Evolutionary conservation across 2,888 invertebrate species (phyloP), one percentile per base, ranked within the genome.

Genomic region (Colostygia pectinataria): DNA sequence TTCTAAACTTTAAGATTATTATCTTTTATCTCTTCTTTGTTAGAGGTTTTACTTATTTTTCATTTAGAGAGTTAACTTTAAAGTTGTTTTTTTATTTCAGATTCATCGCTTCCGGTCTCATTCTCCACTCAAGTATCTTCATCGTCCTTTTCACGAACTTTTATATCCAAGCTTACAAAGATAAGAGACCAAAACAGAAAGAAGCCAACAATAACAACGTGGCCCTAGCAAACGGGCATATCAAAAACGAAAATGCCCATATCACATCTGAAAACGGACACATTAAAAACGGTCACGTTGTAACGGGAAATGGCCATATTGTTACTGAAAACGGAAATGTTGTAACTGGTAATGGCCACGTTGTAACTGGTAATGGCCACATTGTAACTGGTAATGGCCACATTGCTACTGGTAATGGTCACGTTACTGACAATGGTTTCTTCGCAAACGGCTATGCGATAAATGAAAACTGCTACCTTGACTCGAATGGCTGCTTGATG

Each of bases 121-220:
- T 95, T 41, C 89, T 96, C 6, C 96, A 96, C 77, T 95, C 96
- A 4, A 90, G 93, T 24, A 96, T 98, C 70, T 98, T 98, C 92
- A 97, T 98, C 83, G 92, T 92, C 9, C 93, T 98, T 48, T 98
- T 98, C 91, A 94, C 94, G 69, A 95, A 98, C 85, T 98, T 98
- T 92, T 98, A 98, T 88, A 92, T 94, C 61, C 94, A 94, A 76
- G 94, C 96, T 14, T 98, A 98, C 89, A 92, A 91, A 63, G 74
- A 76, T 34, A 68, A 54, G 12, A 63, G 51, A 25, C 63, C 68
- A 6, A 71, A 66, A 31, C 59, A 53, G 15, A 53, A 62, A 5
- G 64, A 71, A 24, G 46, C 61, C 18, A 74, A 66, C 55, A 75
- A 77, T 51, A 79, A 80, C 40, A 55, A 61, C 36, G 31, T 31